A percentile compares a stretch with the other conserved stretches of the same genome.
Evolutionary conservation across 2,888 invertebrate species (phyloP).

Genomic region (Drosophila infuscata): DNA sequence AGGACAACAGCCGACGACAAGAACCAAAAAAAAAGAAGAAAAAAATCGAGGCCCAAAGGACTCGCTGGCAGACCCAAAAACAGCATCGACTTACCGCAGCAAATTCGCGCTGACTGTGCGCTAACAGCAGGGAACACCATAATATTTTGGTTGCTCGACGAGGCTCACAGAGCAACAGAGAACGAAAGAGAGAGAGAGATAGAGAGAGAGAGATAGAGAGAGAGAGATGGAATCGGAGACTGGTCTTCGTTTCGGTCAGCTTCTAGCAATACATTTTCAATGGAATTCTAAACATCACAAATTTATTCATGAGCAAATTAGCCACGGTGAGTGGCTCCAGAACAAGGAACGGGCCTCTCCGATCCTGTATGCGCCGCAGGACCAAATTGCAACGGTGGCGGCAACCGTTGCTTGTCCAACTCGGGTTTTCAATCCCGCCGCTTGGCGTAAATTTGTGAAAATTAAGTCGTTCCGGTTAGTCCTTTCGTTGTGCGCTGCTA

Average conservation of each 20-base stretch:
- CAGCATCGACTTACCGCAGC: constrained; percentile 80
- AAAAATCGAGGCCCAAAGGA: constrained; percentile 7
- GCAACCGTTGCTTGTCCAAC: constrained; percentile 28
- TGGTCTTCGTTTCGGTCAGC: constrained; percentile 19
- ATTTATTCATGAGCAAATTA: constrained; percentile 76
- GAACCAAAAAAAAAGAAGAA: constrained; percentile 3
- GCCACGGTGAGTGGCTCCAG: constrained; percentile 73
- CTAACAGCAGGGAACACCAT: constrained; percentile 80
- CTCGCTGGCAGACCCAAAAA: constrained; percentile 39
- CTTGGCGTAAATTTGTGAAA: constrained; percentile 72
- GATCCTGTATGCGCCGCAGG: constrained; percentile 60
- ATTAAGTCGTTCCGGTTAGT: constrained; percentile 77
- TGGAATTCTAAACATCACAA: constrained; percentile 59
- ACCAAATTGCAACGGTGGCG: constrained; percentile 63
- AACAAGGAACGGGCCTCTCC: constrained; percentile 7
- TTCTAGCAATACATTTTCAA: constrained; percentile 52
- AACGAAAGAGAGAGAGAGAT: constrained; percentile 5
- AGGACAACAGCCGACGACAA: constrained; percentile 69
- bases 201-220: neutral
- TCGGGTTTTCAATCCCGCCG: constrained; percentile 15
- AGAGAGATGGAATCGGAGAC: neutral
- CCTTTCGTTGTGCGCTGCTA: constrained; percentile 45
- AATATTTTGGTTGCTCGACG: constrained; percentile 82
- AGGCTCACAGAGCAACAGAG: constrained; percentile 4
- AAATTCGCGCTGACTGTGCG: constrained; percentile 78